Conservation (phyloP, 2,113 vertebrate species). For the crab-eating macaque (Macaca fascicularis) region DNA sequence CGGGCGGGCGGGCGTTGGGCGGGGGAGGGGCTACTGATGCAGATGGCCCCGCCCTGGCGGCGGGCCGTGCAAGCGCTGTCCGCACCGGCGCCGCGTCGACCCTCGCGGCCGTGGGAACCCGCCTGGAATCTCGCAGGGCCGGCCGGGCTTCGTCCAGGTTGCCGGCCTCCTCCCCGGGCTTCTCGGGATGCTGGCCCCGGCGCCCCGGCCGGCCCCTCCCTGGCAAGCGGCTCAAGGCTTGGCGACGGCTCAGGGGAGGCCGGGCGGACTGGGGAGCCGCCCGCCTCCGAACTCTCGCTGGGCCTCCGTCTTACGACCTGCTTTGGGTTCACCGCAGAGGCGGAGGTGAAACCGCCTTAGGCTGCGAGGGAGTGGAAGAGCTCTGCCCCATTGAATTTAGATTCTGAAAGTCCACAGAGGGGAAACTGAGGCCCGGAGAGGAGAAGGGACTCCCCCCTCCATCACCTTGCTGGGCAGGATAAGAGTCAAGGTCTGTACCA, state of each 20-base stretch:
- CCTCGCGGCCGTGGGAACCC: fast-evolving
- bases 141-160: not conserved
- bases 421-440: not conserved
- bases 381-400: fast-evolving
- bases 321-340: not conserved
- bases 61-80: not conserved
- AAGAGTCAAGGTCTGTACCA: not conserved
- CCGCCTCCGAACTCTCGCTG: not conserved
- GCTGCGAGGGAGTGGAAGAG: not conserved
- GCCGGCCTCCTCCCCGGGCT: fast-evolving
- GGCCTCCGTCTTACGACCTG: too few species aligned
- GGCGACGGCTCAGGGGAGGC: not conserved
- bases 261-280: too few species aligned
- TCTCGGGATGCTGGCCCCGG: not conserved
- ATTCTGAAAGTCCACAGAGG: not conserved
- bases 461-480: not conserved
- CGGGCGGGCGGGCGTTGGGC: too few species aligned
- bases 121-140: fast-evolving
- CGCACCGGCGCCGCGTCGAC: fast-evolving
- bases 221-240: not conserved
- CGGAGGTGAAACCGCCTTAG: fast-evolving
- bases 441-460: not conserved
- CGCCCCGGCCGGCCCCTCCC: not conserved
- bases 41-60: fast-evolving
- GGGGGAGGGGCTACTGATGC: fast-evolving